Conservation (phyloP, 2,888 invertebrate species). For the Pediacus dermestoides region DNA sequence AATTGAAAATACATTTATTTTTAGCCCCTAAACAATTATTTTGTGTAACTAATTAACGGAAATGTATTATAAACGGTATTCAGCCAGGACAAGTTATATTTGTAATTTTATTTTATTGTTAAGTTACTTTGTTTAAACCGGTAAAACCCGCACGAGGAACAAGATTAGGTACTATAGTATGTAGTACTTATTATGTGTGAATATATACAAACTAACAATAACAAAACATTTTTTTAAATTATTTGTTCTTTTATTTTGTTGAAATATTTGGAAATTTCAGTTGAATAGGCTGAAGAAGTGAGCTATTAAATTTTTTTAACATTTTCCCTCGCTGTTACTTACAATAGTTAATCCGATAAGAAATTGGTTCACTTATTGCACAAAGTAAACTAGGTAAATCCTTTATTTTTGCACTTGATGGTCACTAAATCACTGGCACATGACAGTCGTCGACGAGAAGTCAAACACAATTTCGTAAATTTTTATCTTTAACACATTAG, state of each 20-base stretch:
- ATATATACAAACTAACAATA: too few relatives aligned
- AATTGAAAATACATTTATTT: too few relatives aligned
- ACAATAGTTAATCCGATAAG: conserved; percentile 19
- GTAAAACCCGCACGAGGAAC: conserved; percentile 3
- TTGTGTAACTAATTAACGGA: conserved; percentile 9
- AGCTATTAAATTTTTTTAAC: background rate
- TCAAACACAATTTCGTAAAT: conserved; percentile 23
- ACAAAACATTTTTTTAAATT: background rate
- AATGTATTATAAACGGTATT: too few relatives aligned
- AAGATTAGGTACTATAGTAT: too few relatives aligned
- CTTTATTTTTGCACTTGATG: conserved; percentile 21
- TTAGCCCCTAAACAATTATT: too few relatives aligned
- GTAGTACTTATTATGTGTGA: too few relatives aligned
- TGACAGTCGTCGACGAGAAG: conserved; percentile 19
- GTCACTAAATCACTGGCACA: conserved; percentile 28
- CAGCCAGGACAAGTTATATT: too few relatives aligned
- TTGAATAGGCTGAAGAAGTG: too few relatives aligned
- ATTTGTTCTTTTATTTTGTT: too few relatives aligned
- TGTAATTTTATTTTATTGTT: conserved; percentile 3
- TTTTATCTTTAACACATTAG: conserved; percentile 21
- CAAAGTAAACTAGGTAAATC: conserved; percentile 20
- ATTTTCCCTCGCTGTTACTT: conserved; percentile 14
- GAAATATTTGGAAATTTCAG: too few relatives aligned
- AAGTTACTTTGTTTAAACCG: conserved; percentile 2
- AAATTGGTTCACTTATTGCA: conserved; percentile 8